These are phyloP conservation scores for Hafferia zeledoni DNA, from an alignment of 2,797 vertebrate species.

Conservation along the genomic window DNA sequence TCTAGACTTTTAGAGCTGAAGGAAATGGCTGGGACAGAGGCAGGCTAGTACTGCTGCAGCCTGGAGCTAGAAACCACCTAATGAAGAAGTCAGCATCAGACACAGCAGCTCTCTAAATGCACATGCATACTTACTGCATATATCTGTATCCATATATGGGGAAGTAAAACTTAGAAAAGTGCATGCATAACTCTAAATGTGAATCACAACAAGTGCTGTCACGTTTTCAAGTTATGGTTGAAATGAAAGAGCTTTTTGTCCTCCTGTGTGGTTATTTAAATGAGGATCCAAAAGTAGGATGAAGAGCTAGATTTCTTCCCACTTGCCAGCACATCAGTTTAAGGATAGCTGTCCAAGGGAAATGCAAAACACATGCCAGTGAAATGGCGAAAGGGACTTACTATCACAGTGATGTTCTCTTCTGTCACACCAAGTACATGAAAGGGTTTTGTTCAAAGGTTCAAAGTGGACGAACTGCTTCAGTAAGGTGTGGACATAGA, in stretches of 20 bases:
- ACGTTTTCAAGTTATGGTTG: background rate
- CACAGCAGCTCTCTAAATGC: background rate
- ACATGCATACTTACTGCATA: background rate
- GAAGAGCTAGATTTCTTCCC: background rate
- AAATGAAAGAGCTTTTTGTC: background rate
- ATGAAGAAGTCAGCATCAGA: background rate
- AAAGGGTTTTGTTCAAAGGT: constrained; percentile 3
- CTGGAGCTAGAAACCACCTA: background rate
- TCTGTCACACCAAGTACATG: background rate
- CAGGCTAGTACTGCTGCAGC: background rate
- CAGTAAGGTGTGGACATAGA: background rate
- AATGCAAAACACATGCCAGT: background rate
- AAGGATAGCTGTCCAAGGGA: background rate
- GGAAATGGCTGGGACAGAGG: background rate
- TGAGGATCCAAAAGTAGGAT: background rate
- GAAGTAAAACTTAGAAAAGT: background rate
- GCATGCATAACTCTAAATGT: background rate
- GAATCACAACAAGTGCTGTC: background rate
- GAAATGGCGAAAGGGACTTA: background rate
- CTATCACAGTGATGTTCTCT: background rate
- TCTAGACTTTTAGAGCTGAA: background rate
- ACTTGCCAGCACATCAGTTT: background rate
- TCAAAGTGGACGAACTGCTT: background rate
- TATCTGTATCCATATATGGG: background rate
- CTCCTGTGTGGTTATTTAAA: background rate